Conservation (phyloP, 1,140 invertebrate genomes). For the Agraylea sexmaculata region DNA sequence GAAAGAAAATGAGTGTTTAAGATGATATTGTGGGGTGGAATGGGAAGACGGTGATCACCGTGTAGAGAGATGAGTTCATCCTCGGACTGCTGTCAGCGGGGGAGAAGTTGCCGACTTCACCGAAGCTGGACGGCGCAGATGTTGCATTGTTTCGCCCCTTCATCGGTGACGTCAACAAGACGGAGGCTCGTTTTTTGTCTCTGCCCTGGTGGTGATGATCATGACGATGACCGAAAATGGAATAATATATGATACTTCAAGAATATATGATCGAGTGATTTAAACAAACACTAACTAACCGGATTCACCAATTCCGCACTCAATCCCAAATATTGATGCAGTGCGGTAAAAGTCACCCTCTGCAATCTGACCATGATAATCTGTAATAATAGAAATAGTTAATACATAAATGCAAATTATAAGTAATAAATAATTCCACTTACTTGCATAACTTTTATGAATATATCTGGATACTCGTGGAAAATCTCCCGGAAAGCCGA, state of each 20-base stretch:
- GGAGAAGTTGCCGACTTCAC: constrained; percentile 15
- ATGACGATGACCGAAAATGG: too few species aligned
- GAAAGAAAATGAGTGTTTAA: constrained; percentile 1
- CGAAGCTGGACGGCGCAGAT: constrained; percentile 8
- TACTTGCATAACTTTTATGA: constrained; percentile 91
- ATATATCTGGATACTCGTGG: constrained; percentile 84
- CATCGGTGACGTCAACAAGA: constrained; percentile 28
- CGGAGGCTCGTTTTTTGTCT: constrained; percentile 29
- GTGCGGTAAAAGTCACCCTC: constrained; percentile 92
- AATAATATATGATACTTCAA: too few species aligned
- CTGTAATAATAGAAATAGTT: constrained; percentile 37
- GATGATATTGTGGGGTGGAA: too few species aligned
- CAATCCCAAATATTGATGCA: constrained; percentile 92
- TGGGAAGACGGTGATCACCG: too few species aligned
- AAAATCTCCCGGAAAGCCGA: constrained; percentile 77
- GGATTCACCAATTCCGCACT: constrained; percentile 79
- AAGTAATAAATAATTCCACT: neutral
- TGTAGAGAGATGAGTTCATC: too few species aligned
- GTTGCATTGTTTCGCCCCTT: constrained; percentile 23
- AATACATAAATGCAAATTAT: constrained; percentile 1
- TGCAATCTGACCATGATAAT: constrained; percentile 97
- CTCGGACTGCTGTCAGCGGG: constrained; percentile 11
- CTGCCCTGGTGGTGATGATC: constrained; percentile 22
- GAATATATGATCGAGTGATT: too few species aligned
- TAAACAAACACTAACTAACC: too few species aligned